A percentile compares a stretch with the other conserved stretches of the same genome.
These are phyloP conservation scores for Glaucomys volans DNA, from an alignment of 2,113 vertebrate species.

Conservation along the genomic window DNA sequence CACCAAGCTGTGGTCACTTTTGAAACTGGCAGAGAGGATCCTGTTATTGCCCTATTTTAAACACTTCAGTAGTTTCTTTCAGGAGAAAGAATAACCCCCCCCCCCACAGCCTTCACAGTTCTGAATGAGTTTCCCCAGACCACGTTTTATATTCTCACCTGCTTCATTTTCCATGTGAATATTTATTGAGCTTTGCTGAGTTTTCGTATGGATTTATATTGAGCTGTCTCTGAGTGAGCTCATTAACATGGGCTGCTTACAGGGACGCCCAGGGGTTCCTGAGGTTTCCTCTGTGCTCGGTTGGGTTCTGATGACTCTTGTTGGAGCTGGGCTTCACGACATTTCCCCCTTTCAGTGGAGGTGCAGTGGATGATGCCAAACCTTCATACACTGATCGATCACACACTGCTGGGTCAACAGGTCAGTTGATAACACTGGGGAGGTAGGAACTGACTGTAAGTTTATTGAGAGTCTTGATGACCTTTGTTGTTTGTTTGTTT, in stretches of 20 bases:
- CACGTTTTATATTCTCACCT: not conserved
- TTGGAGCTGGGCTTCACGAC: not conserved
- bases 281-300: not conserved
- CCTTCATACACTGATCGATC: not conserved
- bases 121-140: not conserved
- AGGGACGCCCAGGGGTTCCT: not conserved
- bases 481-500: not conserved
- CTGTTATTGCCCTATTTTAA: not conserved
- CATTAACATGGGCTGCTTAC: not conserved
- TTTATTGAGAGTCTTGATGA: not conserved
- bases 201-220: not conserved
- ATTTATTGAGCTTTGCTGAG: conserved; percentile 32
- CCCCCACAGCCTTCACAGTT: not conserved
- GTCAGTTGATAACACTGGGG: not conserved
- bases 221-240: not conserved
- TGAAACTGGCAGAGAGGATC: not conserved
- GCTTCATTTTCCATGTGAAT: conserved; percentile 30
- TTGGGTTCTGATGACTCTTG: not conserved
- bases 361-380: not conserved
- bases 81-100: not conserved
- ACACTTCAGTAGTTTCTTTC: not conserved
- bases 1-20: not conserved
- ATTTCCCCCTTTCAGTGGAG: not conserved
- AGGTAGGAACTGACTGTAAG: not conserved
- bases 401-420: not conserved